Conservation (phyloP, 2,888 invertebrate genomes). For the Drosophila aldrichi region DNA sequence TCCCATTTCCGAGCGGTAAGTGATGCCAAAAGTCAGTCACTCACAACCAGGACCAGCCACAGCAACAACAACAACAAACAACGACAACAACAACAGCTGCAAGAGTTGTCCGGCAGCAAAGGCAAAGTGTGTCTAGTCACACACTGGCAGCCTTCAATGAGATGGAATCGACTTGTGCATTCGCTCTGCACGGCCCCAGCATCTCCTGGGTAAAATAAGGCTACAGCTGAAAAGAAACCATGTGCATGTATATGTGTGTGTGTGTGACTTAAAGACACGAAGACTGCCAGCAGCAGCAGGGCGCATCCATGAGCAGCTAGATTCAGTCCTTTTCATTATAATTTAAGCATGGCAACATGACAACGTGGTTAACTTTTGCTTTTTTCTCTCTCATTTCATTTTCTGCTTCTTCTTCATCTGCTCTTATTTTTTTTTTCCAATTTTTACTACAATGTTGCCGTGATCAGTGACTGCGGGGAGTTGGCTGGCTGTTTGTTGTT, state of each 20-base stretch:
- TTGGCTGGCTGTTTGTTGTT: conserved; percentile 36
- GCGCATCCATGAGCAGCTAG: conserved; percentile 56
- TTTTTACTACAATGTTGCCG: conserved; percentile 57
- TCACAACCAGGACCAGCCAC: conserved; percentile 42
- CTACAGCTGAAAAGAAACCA: conserved; percentile 42
- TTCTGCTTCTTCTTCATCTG: conserved; percentile 5
- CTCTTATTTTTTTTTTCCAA: conserved; percentile 14
- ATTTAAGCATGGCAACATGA: conserved; percentile 82
- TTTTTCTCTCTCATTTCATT: conserved; percentile 32
- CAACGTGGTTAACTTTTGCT: conserved; percentile 81
- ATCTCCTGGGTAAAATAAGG: conserved; percentile 64
- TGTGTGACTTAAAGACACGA: conserved; percentile 45
- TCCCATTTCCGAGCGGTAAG: conserved; percentile 84
- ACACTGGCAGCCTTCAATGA: conserved; percentile 68
- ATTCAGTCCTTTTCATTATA: conserved; percentile 78
- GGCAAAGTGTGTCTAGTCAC: conserved; percentile 43
- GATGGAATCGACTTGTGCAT: conserved; percentile 76
- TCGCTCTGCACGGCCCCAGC: conserved; percentile 50
- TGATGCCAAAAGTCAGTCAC: conserved; percentile 82
- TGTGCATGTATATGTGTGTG: conserved; percentile 14
- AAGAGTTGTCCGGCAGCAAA: conserved; percentile 38
- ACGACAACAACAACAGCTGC: conserved; percentile 11
- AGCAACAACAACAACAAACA: conserved; percentile 23
- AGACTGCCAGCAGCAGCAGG: conserved; percentile 36
- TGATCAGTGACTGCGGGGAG: conserved; percentile 67